Evolutionary conservation across 2,888 invertebrate genomes (phyloP).

Genomic region (Drosophila neonasuta): DNA sequence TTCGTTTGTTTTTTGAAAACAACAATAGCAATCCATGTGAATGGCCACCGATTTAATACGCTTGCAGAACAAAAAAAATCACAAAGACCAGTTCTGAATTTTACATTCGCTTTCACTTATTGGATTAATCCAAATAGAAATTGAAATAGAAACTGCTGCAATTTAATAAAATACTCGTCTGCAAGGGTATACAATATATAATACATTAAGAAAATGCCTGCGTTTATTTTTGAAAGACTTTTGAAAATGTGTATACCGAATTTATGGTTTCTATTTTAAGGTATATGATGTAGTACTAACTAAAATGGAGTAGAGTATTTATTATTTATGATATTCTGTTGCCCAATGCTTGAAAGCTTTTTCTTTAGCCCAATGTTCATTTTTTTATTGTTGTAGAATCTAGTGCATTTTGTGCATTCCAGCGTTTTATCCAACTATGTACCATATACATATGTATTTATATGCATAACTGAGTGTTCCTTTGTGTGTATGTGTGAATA

Average conservation of each 20-base stretch:
- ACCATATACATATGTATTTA: conserved; percentile 13
- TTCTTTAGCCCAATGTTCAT: conserved; percentile 16
- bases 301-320: conserved; percentile 32
- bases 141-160: neutral
- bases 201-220: neutral
- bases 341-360: conserved; percentile 46
- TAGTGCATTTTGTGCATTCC: conserved; percentile 57
- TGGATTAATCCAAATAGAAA: neutral
- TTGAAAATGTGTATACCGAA: neutral
- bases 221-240: conserved; percentile 11
- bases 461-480: conserved; percentile 17
- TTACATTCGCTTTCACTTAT: neutral
- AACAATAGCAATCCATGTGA: neutral
- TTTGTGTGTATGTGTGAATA: conserved; percentile 2
- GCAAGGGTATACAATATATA: conserved; percentile 10
- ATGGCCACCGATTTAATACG: neutral
- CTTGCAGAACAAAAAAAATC: neutral
- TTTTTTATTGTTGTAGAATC: conserved; percentile 8
- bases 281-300: conserved; percentile 10
- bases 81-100: neutral
- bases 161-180: neutral
- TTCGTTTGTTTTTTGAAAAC: conserved; percentile 17
- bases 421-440: conserved; percentile 2
- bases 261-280: conserved; percentile 17
- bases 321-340: conserved; percentile 29